These are phyloP conservation scores for Salarias fasciatus DNA, from an alignment of 2,797 vertebrate genomes.

Conservation along the genomic window DNA sequence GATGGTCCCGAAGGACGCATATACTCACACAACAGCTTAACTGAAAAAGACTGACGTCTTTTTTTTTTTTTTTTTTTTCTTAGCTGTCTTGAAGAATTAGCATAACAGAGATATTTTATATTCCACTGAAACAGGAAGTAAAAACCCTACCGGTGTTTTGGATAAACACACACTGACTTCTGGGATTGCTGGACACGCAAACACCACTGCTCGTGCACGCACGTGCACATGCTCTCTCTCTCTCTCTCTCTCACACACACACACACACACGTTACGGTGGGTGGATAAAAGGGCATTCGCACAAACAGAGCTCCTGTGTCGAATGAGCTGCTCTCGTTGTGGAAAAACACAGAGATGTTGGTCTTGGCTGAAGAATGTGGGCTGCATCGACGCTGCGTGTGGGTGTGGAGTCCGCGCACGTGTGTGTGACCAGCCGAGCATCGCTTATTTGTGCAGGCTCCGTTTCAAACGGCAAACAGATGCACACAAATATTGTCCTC, in stretches of 20 bases:
- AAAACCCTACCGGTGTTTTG: constrained; percentile 38
- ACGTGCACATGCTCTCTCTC: constrained; percentile 11
- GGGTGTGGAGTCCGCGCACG: constrained; percentile 2
- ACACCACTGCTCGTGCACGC: constrained; percentile 15
- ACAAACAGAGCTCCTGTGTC: constrained; percentile 69
- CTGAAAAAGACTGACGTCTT: background rate
- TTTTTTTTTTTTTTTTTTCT: background rate
- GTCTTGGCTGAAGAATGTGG: constrained; percentile 74
- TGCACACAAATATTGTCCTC: constrained; percentile 1
- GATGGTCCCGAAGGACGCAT: constrained; percentile 50
- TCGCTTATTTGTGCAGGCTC: constrained; percentile 46
- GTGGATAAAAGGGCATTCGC: constrained; percentile 71
- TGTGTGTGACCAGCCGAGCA: constrained; percentile 27
- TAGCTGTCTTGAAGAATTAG: background rate
- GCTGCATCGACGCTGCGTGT: constrained; percentile 18
- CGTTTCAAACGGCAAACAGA: constrained; percentile 24
- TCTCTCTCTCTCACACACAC: too few species aligned
- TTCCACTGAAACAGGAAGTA: constrained; percentile 26
- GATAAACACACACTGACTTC: constrained; percentile 59
- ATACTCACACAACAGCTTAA: constrained; percentile 30
- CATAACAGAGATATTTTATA: constrained; percentile 5
- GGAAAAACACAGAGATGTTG: constrained; percentile 77
- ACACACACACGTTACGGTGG: constrained; percentile 57
- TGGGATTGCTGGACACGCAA: constrained; percentile 46
- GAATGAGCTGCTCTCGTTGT: constrained; percentile 70